phyloP scores from a whole-genome alignment of 2,797 vertebrate genomes.

The Gallinago stenura region DNA sequence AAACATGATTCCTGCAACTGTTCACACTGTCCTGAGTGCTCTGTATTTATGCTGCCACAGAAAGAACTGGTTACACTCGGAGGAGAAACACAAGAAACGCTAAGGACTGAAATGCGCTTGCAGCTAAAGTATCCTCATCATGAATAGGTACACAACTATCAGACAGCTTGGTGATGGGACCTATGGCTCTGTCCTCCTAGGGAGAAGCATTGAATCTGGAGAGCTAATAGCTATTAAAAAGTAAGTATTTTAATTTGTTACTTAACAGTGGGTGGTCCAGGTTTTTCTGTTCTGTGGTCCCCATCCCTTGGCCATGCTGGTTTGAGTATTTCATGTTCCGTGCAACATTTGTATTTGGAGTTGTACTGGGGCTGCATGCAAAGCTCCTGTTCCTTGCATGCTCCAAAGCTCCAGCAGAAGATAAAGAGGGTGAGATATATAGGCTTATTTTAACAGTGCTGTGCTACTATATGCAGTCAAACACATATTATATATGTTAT shows the following conservation, averaged over 20 bases:
- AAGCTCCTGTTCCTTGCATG: not conserved
- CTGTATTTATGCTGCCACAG: slow-evolving; percentile 85
- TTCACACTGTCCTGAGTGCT: slow-evolving; percentile 70
- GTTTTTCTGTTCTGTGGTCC: not conserved
- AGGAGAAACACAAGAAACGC: slow-evolving; percentile 53
- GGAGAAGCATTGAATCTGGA: slow-evolving; percentile 92
- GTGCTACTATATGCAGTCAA: not conserved
- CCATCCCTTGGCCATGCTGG: rapidly evolving
- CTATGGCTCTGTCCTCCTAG: slow-evolving; percentile 94
- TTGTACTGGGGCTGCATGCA: not conserved
- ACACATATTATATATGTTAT: not conserved
- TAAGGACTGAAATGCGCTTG: slow-evolving; percentile 74
- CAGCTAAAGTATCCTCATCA: slow-evolving; percentile 77
- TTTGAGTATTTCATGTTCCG: not conserved
- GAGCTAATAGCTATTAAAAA: slow-evolving; percentile 97
- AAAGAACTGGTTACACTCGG: slow-evolving; percentile 87
- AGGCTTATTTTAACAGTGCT: not conserved
- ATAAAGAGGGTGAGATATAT: not conserved
- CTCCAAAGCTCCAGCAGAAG: not conserved
- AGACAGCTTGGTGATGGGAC: slow-evolving; percentile 96
- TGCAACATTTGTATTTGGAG: not conserved
- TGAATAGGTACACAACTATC: slow-evolving; percentile 95
- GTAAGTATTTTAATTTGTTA: slow-evolving; percentile 77
- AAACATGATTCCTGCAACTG: slow-evolving; percentile 78
- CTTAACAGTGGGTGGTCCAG: not conserved